A percentile compares a stretch with the other conserved stretches of the same genome.
Evolutionary conservation across 2,113 vertebrate genomes (phyloP).

Genomic region (Corydoras sp.): DNA sequence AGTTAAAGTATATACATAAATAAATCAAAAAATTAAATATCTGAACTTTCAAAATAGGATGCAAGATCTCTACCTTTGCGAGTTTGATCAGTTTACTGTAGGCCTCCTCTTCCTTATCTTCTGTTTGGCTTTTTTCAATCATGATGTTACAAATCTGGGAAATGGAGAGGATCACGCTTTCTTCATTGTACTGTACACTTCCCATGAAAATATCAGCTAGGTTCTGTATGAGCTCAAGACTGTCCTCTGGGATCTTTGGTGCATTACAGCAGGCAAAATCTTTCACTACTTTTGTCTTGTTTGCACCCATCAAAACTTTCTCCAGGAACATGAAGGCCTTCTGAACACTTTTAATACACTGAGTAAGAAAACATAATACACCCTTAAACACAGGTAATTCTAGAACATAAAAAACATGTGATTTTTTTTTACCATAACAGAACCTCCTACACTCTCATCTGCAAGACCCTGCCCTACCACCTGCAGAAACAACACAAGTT

Average conservation of each 20-base stretch:
- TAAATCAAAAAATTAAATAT: no score
- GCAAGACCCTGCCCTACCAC: slow-evolving; percentile 69
- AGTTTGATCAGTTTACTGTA: slow-evolving; percentile 55
- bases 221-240: slow-evolving; percentile 60
- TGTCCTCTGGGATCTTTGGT: slow-evolving; percentile 53
- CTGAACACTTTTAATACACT: slow-evolving; percentile 63
- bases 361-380: neutral
- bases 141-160: slow-evolving; percentile 62
- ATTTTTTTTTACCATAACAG: slow-evolving; percentile 62
- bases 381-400: no score
- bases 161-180: slow-evolving; percentile 56
- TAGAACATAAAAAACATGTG: no score
- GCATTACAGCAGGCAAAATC: slow-evolving; percentile 69
- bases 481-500: slow-evolving; percentile 47
- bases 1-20: no score
- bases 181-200: slow-evolving; percentile 74
- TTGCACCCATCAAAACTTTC: slow-evolving; percentile 42
- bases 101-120: slow-evolving; percentile 21
- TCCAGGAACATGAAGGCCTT: slow-evolving; percentile 65
- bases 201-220: slow-evolving; percentile 73
- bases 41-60: no score
- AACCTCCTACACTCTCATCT: slow-evolving; percentile 71
- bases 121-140: slow-evolving; percentile 48
- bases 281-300: slow-evolving; percentile 41
- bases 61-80: slow-evolving; percentile 51